phyloP scores from a whole-genome alignment of 2,888 invertebrate genomes.

The Oscheius sp. region DNA sequence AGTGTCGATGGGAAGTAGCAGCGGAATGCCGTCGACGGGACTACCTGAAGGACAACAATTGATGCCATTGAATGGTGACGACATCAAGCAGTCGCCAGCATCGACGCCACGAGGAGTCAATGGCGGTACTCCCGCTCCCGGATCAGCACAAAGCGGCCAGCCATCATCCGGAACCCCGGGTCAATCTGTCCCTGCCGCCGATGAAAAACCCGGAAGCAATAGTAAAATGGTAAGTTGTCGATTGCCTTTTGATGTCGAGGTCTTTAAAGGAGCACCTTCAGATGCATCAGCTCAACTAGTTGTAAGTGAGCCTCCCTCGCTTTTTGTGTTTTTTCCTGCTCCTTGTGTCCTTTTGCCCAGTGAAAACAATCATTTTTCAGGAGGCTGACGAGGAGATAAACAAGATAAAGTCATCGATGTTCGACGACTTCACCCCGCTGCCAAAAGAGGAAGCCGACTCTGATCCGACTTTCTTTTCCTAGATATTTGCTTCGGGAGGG shows the following conservation, averaged over 20 bases:
- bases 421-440: slow-evolving; percentile 90
- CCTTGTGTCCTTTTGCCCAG: background rate
- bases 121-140: slow-evolving; percentile 54
- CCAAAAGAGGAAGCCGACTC: slow-evolving; percentile 76
- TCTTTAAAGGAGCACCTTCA: slow-evolving; percentile 9
- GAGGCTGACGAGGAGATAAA: slow-evolving; percentile 83
- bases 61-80: slow-evolving; percentile 44
- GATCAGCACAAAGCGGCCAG: slow-evolving; percentile 47
- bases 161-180: slow-evolving; percentile 33
- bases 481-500: slow-evolving; percentile 13
- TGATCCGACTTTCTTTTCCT: background rate
- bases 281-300: slow-evolving; percentile 18
- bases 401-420: slow-evolving; percentile 99
- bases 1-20: slow-evolving; percentile 39
- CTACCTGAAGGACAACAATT: slow-evolving; percentile 1
- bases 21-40: slow-evolving; percentile 20
- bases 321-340: slow-evolving; percentile 4
- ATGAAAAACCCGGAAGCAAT: slow-evolving; percentile 35
- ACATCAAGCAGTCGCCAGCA: slow-evolving; percentile 56
- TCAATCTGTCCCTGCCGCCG: background rate
- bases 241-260: too few species aligned
- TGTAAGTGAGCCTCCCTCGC: slow-evolving; percentile 27
- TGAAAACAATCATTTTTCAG: slow-evolving; percentile 35
- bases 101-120: slow-evolving; percentile 48
- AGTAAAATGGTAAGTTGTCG: slow-evolving; percentile 33